Conservation (phyloP, 2,113 vertebrate genomes). For the Coturnix japonica region DNA sequence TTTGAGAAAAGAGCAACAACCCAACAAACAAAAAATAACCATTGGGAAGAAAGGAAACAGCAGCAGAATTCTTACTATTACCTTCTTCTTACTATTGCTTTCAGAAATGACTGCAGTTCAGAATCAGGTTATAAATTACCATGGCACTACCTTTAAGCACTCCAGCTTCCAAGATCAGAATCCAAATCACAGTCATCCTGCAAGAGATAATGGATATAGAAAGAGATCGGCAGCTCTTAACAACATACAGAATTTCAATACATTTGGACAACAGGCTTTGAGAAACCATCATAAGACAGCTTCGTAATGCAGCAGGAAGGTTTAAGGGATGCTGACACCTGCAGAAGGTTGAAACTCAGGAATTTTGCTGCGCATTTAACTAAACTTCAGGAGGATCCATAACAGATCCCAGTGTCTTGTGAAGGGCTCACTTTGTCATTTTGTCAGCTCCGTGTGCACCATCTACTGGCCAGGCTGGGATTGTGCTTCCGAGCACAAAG, state of each 20-base stretch:
- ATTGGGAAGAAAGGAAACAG: neutral
- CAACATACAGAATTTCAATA: neutral
- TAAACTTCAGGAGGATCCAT: neutral
- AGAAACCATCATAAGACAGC: neutral
- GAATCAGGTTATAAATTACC: neutral
- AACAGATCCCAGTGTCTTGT: neutral
- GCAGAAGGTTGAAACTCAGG: neutral
- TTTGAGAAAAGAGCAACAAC: neutral
- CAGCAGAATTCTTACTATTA: neutral
- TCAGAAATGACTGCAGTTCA: neutral
- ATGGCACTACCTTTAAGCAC: neutral
- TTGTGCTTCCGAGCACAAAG: neutral
- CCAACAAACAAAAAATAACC: neutral
- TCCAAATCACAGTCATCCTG: neutral
- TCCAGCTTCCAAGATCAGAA: neutral
- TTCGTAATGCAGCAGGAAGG: accelerated
- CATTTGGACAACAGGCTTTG: neutral
- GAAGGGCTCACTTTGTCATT: neutral
- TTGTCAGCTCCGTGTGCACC: neutral
- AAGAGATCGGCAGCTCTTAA: neutral
- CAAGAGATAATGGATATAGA: neutral
- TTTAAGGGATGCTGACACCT: neutral
- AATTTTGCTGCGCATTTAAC: neutral
- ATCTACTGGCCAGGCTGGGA: conserved; percentile 40
- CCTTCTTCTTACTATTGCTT: neutral